Evolutionary conservation across 2,113 vertebrate genomes (phyloP), one percentile per base, ranked within the genome.

Genomic region (Spilogale gracilis): DNA sequence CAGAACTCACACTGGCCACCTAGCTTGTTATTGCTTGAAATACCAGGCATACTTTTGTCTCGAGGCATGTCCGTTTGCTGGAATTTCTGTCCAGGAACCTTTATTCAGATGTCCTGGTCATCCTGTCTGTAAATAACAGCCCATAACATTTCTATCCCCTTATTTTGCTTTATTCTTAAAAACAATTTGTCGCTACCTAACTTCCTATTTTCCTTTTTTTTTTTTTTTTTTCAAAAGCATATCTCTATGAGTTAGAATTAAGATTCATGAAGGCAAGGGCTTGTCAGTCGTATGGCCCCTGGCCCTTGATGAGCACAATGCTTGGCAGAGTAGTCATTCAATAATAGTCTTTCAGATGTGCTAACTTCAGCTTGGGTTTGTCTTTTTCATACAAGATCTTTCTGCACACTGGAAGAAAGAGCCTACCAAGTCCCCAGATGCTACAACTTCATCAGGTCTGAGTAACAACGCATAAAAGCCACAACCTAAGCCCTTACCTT

Each of bases 341-440:
- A 3, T 32, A 60, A 30, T 32, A 9, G 5, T 54, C 16, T 76
- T 43, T 13, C 12, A 43, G 38, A 20, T 27, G 23, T 0, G 6
- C 32, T 32, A 2, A 13, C 4, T 71, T 27, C 20, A 2, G 25
- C n/a, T 21, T 80, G 50, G 45, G 17, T 63, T 76, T 38, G 50
- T 69, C 82, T 78, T 32, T 78, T 58, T 60, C 48, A 0, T 12
- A 16, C 43, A 61, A n/a, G 43, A 20, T 78, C 38, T 89, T 71
- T 48, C 48, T 43, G 9, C 6, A 43, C 1, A 2, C 43, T 25
- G 3, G 50, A 56, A 43, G n/a, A 67, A 63, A 60, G 32, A 5
- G 0, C 0, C 25, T 61, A 2, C 21, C 25, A 52, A 7, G 2
- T 6, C 38, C 13, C 21, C 48, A 32, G 18, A 32, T 10, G 38